Base-by-base conservation (phyloP, 2,797 vertebrate genomes). In the Hipposideros larvatus region DNA sequence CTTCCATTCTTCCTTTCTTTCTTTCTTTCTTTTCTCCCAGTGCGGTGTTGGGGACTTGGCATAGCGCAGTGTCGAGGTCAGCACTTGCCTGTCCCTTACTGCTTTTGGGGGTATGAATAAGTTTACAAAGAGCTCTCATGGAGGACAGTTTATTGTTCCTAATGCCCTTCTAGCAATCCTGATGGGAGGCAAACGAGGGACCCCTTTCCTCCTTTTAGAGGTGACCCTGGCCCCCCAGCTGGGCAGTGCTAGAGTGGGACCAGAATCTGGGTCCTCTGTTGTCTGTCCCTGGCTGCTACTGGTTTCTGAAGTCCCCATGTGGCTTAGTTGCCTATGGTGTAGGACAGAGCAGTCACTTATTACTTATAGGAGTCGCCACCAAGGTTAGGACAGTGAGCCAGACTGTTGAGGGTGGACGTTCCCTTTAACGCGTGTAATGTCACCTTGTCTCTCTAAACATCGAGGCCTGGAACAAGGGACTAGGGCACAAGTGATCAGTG, bases 41-140 rank as follows among this genome's bases (percentile, higher is more conserved):
- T 0, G 3, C 31, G 19, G 15, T 31, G 28, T 2, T 1, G 31
- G 70, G 28, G 51, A 31, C 7, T 15, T 0, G 7, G 46, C 10
- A 0, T 11, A 6, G 48, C 48, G 6, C 71, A 10, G 1, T 0
- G 43, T 83, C 48, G 11, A 37, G 63, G 70, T 34, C 65, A 26
- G 19, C 18, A 6, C 19, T 43, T 34, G 48, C 63, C 0, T 5
- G 31, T 46, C 26, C 89, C 21, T 18, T 31, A 5, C n/a, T 2
- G 22, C 7, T 71, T 53, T 48, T 21, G 41, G 70, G 46, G 63
- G 24, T 13, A 11, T 1, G 8, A 59, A 55, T 11, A 31, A 68
- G 48, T 16, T 61, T 37, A 78, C 28, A 55, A 63, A 91, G 48
- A 19, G 6, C 31, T 88, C 48, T 68, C 26, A 0, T 21, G 43